Evolutionary conservation across 2,888 invertebrate species (phyloP).

Genomic region (Chrysolina oricalcia): DNA sequence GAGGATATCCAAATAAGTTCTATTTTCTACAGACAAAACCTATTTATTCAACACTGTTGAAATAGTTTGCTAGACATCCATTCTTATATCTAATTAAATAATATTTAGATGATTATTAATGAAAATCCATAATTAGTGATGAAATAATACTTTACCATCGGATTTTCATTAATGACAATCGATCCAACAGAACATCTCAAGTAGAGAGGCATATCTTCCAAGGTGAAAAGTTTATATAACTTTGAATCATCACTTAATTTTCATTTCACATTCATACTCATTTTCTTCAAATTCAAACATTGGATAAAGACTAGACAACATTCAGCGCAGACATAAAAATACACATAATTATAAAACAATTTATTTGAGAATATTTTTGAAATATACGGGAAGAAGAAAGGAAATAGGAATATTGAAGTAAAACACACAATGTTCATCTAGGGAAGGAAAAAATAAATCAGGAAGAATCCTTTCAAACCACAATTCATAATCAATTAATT

Average conservation of each 20-base stretch:
- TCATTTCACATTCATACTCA: neutral
- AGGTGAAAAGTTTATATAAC: no score
- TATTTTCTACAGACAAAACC: no score
- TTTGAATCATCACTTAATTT: constrained; percentile 4
- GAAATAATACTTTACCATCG: no score
- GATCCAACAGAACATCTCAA: no score
- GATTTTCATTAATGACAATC: neutral
- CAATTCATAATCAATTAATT: neutral
- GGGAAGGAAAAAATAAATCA: constrained; percentile 59
- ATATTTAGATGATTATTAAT: no score
- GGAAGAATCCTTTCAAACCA: constrained; percentile 58
- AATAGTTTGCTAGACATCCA: no score
- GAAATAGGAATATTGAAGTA: constrained; percentile 41
- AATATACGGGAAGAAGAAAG: constrained; percentile 35
- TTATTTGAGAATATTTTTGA: constrained; percentile 44
- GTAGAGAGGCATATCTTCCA: no score
- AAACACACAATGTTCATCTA: constrained; percentile 56
- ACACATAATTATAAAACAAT: constrained; percentile 44
- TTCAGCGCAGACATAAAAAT: constrained; percentile 58
- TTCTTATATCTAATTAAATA: no score
- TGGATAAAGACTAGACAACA: constrained; percentile 62
- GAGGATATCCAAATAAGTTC: no score
- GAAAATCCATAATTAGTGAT: no score
- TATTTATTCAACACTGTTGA: no score
- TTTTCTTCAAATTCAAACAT: constrained; percentile 48